A percentile compares a stretch with the other conserved stretches of the same genome.
Evolutionary conservation across 2,888 invertebrate species (phyloP).

Genomic region (Pristionchus exspectatus): DNA sequence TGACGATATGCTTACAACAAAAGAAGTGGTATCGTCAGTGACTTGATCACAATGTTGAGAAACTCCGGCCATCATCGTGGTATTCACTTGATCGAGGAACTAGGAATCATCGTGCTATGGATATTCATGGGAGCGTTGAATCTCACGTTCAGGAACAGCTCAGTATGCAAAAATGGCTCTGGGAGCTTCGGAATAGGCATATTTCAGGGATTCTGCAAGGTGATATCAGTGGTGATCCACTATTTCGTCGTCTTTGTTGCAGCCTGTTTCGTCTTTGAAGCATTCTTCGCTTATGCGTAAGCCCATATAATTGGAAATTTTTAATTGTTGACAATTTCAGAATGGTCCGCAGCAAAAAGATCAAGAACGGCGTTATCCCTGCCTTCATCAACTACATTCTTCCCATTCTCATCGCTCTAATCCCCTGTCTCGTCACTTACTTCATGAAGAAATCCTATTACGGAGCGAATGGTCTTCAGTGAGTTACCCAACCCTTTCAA

Average conservation of each 20-base stretch:
- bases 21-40: background rate
- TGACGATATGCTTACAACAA: too few relatives aligned
- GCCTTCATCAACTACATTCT: conserved; percentile 63
- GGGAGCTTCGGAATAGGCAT: too few relatives aligned
- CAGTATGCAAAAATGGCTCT: background rate
- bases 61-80: conserved; percentile 67
- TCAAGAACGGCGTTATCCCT: conserved; percentile 64
- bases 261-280: conserved; percentile 64
- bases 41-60: conserved; percentile 48
- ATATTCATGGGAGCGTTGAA: conserved; percentile 64
- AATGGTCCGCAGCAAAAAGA: conserved; percentile 47
- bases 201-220: conserved; percentile 64
- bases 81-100: conserved; percentile 67
- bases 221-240: conserved; percentile 62
- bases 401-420: conserved; percentile 62
- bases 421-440: conserved; percentile 62
- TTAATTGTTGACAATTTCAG: background rate
- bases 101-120: conserved; percentile 62
- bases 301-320: background rate
- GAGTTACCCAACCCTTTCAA: background rate
- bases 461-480: conserved; percentile 55
- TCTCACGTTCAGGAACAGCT: conserved; percentile 39
- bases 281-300: conserved; percentile 68
- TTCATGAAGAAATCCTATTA: conserved; percentile 58
- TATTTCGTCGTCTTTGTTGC: conserved; percentile 66